These are phyloP conservation scores for Podarcis lilfordi DNA, from an alignment of 2,797 vertebrate genomes.

Conservation along the genomic window DNA sequence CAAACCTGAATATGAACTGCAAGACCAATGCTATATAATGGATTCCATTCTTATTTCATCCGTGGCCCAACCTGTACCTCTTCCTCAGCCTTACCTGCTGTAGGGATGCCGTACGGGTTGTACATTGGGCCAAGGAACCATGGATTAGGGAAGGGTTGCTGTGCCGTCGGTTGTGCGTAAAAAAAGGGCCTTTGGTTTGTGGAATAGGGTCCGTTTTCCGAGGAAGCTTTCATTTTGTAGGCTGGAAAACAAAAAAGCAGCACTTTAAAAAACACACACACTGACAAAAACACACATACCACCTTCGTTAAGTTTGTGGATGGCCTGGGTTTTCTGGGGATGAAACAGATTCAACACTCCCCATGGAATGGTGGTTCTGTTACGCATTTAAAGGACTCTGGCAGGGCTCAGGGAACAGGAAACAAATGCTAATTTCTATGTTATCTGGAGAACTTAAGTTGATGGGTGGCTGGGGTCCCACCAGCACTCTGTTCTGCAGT, in stretches of 20 bases:
- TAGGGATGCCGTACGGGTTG: slow-evolving; percentile 59
- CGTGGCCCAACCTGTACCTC: background rate
- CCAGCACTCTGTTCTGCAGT: too few relatives aligned
- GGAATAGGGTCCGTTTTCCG: slow-evolving; percentile 67
- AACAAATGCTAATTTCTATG: too few relatives aligned
- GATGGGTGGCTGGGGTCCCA: too few relatives aligned
- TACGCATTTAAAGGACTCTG: too few relatives aligned
- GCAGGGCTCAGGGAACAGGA: too few relatives aligned
- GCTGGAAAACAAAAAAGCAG: slow-evolving; percentile 6
- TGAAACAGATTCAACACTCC: background rate
- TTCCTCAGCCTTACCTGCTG: slow-evolving; percentile 62
- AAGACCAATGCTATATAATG: background rate
- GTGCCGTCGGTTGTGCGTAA: slow-evolving; percentile 62
- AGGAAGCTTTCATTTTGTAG: slow-evolving; percentile 60
- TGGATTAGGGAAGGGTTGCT: slow-evolving; percentile 60
- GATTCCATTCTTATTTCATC: background rate
- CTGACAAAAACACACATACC: too few relatives aligned
- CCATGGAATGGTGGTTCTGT: too few relatives aligned
- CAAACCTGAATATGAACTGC: background rate
- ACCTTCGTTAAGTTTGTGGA: background rate
- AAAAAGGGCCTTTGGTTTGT: slow-evolving; percentile 66
- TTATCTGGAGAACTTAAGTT: too few relatives aligned
- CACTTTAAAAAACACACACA: background rate
- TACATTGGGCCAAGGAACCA: slow-evolving; percentile 67
- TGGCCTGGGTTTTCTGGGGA: background rate